Conservation (phyloP, 2,888 invertebrate species). For the Stramonita haemastoma region DNA sequence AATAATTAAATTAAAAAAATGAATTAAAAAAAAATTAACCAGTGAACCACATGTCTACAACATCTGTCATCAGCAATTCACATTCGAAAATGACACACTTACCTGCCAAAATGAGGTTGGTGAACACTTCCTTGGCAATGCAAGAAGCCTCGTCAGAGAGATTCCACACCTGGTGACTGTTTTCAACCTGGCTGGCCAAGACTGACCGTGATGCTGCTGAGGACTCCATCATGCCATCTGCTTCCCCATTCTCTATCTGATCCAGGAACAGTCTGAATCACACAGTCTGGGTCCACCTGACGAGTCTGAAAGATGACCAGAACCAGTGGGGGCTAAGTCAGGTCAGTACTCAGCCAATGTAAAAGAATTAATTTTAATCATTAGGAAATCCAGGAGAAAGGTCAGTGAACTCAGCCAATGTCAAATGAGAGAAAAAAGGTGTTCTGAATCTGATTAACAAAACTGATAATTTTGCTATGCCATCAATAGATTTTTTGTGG, state of each 20-base stretch:
- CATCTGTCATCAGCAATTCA: neutral
- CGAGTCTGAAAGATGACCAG: slow-evolving; percentile 1
- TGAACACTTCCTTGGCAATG: slow-evolving; percentile 66
- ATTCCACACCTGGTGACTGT: slow-evolving; percentile 28
- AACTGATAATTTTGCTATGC: no score
- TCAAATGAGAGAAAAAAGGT: no score
- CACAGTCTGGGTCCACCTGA: slow-evolving; percentile 45
- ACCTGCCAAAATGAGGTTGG: slow-evolving; percentile 70
- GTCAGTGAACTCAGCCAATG: no score
- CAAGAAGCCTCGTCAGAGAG: slow-evolving; percentile 49
- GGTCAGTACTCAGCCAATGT: no score
- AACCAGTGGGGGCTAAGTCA: no score
- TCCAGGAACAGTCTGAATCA: slow-evolving; percentile 48
- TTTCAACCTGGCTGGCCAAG: neutral
- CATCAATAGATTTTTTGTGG: no score
- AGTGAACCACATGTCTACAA: no score
- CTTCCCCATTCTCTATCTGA: neutral
- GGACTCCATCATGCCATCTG: neutral
- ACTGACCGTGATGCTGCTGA: neutral
- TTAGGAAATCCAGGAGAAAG: no score
- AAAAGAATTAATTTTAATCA: no score
- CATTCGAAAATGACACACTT: neutral
- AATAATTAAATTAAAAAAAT: no score
- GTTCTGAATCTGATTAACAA: no score
- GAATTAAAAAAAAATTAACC: no score